Evolutionary conservation across 2,797 vertebrate species (phyloP), one percentile per base, ranked within the genome.

Genomic region (Lycodopsis pacificus): DNA sequence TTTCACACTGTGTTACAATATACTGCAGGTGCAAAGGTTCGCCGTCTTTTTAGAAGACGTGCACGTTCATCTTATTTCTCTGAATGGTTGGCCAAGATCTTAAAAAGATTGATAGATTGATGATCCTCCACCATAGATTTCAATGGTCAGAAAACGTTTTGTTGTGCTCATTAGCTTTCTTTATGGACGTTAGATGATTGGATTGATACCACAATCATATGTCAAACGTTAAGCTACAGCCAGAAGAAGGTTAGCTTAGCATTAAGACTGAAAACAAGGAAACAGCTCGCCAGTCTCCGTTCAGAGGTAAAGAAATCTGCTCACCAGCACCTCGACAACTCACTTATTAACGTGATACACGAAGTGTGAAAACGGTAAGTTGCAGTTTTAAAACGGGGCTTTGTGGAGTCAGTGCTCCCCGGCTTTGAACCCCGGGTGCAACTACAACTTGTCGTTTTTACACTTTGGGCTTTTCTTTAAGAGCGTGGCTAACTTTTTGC

Each of bases 11-110:
- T 27, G 46, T 44, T 13, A 20, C 19, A 13, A 32, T 32, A 48
- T 32, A 20, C 74, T 74, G 80, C 72, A 27, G 62, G 1, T 34
- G 32, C 32, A 34, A 34, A 34, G 32, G 32, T 32, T 32, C 4
- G 0, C 30, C 30, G 30, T 22, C 20, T 46, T 57, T 59, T 5
- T 38, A 61, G 7, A 38, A 57, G 10, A n/a, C 15, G 3, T 30
- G 4, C 19, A 76, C 48, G 9, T 15, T 57, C 3, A 12, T 56
- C 44, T 3, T 36, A 17, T 12, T n/a, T 7, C n/a, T 54, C 49
- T 49, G 11, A 19, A 38, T 8, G 12, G 32, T 22, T 67, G 25
- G 22, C 27, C 13, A 3, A 54, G 10, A 67, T 44, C 12, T 36
- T 27, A 42, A 58, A 68, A 42, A 19, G 19, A 64, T 3, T 54